A percentile compares a stretch with the other conserved stretches of the same genome.
phyloP scores from a whole-genome alignment of 2,888 invertebrate genomes.

The Petrophora chlorosata region DNA sequence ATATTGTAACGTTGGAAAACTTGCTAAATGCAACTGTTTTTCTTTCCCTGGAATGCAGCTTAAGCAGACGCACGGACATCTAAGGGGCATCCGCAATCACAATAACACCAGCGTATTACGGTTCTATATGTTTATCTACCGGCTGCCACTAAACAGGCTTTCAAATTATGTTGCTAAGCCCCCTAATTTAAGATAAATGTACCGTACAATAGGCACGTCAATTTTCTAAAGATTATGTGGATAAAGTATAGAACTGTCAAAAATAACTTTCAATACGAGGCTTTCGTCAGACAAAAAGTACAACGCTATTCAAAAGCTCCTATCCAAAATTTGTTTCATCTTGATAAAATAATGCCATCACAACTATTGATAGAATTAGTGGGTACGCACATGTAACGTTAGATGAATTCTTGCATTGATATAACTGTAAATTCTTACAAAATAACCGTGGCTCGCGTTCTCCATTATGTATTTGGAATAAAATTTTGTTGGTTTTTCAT shows the following conservation, averaged over 20 bases:
- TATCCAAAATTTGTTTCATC: constrained; percentile 49
- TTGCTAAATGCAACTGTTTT: constrained; percentile 48
- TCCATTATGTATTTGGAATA: not conserved
- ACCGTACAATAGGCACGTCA: too few relatives aligned
- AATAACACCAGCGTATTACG: constrained; percentile 43
- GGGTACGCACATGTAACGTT: constrained; percentile 52
- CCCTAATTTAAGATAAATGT: constrained; percentile 1
- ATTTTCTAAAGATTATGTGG: constrained; percentile 22
- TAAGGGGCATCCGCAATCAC: constrained; percentile 50
- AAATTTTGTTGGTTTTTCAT: not conserved
- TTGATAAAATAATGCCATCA: constrained; percentile 71
- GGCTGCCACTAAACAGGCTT: constrained; percentile 8
- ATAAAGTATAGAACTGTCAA: constrained; percentile 54
- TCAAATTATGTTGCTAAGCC: constrained; percentile 13
- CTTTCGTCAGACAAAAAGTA: constrained; percentile 55
- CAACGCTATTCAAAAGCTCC: constrained; percentile 47
- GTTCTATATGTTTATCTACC: constrained; percentile 34
- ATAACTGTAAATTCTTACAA: constrained; percentile 1
- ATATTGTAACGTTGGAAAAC: constrained; percentile 2
- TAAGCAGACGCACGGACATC: constrained; percentile 68
- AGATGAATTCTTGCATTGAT: constrained; percentile 34
- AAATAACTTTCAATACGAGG: constrained; percentile 47
- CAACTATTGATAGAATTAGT: constrained; percentile 40
- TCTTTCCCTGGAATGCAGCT: constrained; percentile 75
- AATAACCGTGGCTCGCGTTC: not conserved